phyloP scores from a whole-genome alignment of 2,888 invertebrate species.

The Lutraria lutraria region DNA sequence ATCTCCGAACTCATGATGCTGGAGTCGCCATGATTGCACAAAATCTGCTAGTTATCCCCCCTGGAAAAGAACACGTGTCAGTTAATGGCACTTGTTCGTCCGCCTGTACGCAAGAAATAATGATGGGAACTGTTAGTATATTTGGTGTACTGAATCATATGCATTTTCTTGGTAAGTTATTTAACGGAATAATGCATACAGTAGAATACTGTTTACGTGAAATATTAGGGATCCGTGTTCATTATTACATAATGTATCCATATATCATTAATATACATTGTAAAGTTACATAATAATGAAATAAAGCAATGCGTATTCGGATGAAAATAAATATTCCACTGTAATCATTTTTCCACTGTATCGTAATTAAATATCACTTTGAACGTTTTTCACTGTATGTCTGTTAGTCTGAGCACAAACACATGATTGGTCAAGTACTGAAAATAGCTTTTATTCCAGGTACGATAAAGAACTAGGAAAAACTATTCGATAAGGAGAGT shows the following conservation, averaged over 20 bases:
- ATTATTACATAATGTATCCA: neutral
- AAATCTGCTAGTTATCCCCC: constrained; percentile 69
- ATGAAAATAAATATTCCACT: neutral
- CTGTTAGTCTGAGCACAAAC: too few relatives aligned
- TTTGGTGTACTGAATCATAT: constrained; percentile 73
- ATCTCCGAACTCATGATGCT: constrained; percentile 68
- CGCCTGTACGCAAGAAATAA: constrained; percentile 43
- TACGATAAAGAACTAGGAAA: too few relatives aligned
- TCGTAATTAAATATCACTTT: too few relatives aligned
- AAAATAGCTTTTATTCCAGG: too few relatives aligned
- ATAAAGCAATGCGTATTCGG: neutral
- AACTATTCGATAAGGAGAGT: too few relatives aligned
- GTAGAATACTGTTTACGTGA: neutral
- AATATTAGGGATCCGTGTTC: neutral
- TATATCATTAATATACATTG: neutral
- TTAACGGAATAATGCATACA: neutral
- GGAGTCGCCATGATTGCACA: constrained; percentile 72
- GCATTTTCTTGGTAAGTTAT: constrained; percentile 75
- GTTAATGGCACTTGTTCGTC: constrained; percentile 44
- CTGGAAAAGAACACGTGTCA: constrained; percentile 43
- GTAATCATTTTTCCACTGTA: neutral
- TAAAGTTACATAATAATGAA: neutral
- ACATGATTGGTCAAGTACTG: too few relatives aligned
- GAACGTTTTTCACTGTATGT: too few relatives aligned
- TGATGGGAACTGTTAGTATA: constrained; percentile 61